These are phyloP conservation scores for Gasterosteus nipponicus DNA, from an alignment of 2,113 vertebrate genomes.

Conservation along the genomic window DNA sequence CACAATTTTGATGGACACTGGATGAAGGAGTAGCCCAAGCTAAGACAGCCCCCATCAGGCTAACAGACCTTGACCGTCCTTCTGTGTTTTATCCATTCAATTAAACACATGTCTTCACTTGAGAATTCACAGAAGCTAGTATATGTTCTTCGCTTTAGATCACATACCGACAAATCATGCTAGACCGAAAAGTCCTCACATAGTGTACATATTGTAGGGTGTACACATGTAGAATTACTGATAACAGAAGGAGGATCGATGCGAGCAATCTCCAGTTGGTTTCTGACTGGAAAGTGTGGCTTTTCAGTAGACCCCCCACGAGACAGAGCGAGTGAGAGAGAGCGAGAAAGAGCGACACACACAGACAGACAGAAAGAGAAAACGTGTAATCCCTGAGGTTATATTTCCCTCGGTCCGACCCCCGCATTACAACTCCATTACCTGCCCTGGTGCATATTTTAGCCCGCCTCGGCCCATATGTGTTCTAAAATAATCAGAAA, in stretches of 20 bases:
- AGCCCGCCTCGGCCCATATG: conserved; percentile 71
- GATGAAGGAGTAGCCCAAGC: conserved; percentile 9
- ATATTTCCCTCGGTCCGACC: conserved; percentile 75
- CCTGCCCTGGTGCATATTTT: conserved; percentile 73
- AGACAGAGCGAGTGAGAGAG: conserved; percentile 30
- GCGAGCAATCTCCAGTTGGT: conserved; percentile 13
- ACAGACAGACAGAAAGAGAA: conserved; percentile 35
- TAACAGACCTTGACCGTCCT: conserved; percentile 34
- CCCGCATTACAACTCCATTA: conserved; percentile 78
- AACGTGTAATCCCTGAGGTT: conserved; percentile 63
- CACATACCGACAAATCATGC: conserved; percentile 8
- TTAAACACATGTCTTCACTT: conserved; percentile 19
- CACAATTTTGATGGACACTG: conserved; percentile 48
- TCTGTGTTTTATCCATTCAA: conserved; percentile 26
- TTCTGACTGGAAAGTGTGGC: conserved; percentile 36
- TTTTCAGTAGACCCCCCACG: conserved; percentile 50
- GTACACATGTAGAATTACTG: conserved; percentile 19
- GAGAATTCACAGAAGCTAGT: conserved; percentile 23
- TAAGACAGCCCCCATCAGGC: conserved; percentile 23
- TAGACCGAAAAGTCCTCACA: not conserved
- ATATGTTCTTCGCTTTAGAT: conserved; percentile 10
- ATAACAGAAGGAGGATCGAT: conserved; percentile 47
- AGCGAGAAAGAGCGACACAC: conserved; percentile 10
- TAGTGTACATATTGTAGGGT: not conserved
- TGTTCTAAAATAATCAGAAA: conserved; percentile 79